Evolutionary conservation across 2,797 vertebrate genomes (phyloP), one percentile per base, ranked within the genome.

Genomic region (Garrulus glandarius): DNA sequence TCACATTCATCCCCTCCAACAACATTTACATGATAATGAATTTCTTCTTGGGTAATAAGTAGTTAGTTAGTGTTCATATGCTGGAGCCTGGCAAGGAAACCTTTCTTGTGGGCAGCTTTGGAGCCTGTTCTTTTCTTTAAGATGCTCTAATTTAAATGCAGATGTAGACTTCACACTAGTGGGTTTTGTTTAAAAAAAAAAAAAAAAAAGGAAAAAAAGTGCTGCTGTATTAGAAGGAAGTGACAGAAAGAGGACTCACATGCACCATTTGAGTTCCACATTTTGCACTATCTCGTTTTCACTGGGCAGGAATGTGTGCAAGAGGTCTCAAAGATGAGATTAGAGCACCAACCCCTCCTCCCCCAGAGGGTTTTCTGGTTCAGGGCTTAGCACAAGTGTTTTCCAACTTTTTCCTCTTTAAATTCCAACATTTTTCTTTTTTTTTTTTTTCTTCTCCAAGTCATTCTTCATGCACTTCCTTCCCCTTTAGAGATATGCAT

Each of bases 91-190:
- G 96, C 97, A 97, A 92, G 93, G 84, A 85, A 95, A 86, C 72
- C 79, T 85, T 91, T 96, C 93, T 94, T 91, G 94, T 83, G 92
- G 94, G 90, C 91, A 96, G 89, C 92, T 95, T 87, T 95, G 90
- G 94, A 97, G 95, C 74, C 88, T 92, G 87, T 36, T 93, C 96
- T 96, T 97, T 97, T 93, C 96, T 97, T 97, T 97, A 97, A 94
- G 92, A 97, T 96, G 91, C 70, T 92, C 97, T 98, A 93, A 98
- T 97, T 98, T 97, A 97, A 97, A 98, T 98, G 97, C 97, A 98
- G 96, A 89, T 97, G 97, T 95, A 95, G 94, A 82, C 89, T 92
- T 94, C 96, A 96, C 95, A 92, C 95, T 91, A 95, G 87, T 92
- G 90, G 80, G 76, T 80, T 97, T 97, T 95, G 90, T 87, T 94